Evolutionary conservation across 2,888 invertebrate genomes (phyloP).

Genomic region (Meandrusa payeni): DNA sequence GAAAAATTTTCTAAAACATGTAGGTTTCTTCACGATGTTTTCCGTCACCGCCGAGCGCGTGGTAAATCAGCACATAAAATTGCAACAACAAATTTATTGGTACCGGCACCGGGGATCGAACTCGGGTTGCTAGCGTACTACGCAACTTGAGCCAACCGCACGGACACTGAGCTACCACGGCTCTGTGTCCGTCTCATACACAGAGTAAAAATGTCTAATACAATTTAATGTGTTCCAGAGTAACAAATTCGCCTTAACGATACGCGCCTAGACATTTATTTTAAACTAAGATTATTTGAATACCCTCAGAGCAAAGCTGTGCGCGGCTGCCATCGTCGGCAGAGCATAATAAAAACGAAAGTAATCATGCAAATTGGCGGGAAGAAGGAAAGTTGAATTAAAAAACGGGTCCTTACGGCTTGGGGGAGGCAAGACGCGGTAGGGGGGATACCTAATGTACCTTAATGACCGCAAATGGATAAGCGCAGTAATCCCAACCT

Average conservation of each 20-base stretch:
- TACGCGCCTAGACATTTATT: constrained; percentile 14
- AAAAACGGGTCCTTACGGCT: constrained; percentile 60
- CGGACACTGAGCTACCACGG: too few relatives aligned
- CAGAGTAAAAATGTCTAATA: too few relatives aligned
- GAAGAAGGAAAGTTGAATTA: constrained; percentile 78
- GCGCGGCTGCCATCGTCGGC: constrained; percentile 41
- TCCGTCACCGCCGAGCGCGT: too few relatives aligned
- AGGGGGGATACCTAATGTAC: constrained; percentile 62
- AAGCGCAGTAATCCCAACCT: constrained; percentile 70
- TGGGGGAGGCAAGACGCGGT: constrained; percentile 33
- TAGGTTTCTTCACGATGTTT: too few relatives aligned
- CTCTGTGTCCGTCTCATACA: too few relatives aligned
- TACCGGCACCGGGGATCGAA: too few relatives aligned
- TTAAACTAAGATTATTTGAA: constrained; percentile 22
- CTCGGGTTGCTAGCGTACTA: too few relatives aligned
- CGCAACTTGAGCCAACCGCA: too few relatives aligned
- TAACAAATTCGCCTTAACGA: constrained; percentile 3
- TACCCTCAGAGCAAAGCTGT: constrained; percentile 20
- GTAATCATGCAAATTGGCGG: constrained; percentile 80
- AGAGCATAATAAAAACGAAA: constrained; percentile 77
- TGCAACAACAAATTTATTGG: too few relatives aligned
- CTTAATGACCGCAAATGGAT: constrained; percentile 79
- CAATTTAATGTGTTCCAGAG: too few relatives aligned
- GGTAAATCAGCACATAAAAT: too few relatives aligned
- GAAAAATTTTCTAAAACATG: too few relatives aligned